A percentile compares a stretch with the other conserved stretches of the same genome.
Conservation (phyloP, 2,797 vertebrate species). For the Pseudopleuronectes americanus region DNA sequence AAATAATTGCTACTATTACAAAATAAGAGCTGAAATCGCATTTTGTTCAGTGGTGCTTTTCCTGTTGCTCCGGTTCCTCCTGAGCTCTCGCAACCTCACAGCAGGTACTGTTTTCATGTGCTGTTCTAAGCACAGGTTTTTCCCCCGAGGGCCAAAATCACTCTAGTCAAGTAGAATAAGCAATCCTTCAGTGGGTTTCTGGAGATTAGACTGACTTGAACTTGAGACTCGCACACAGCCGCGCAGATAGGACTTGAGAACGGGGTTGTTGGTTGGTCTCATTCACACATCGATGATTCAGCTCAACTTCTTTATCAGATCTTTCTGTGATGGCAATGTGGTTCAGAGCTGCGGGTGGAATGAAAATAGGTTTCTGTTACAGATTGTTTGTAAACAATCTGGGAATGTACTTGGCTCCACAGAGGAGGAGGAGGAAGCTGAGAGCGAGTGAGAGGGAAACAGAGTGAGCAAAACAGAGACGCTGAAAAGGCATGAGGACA, state of each 20-base stretch:
- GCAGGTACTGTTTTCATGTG: slow-evolving; percentile 46
- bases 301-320: slow-evolving; percentile 62
- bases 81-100: slow-evolving; percentile 32
- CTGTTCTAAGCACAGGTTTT: slow-evolving; percentile 50
- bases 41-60: slow-evolving; percentile 12
- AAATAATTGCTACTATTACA: slow-evolving; percentile 6
- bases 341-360: slow-evolving; percentile 43
- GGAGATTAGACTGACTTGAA: slow-evolving; percentile 62
- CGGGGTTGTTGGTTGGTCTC: slow-evolving; percentile 40
- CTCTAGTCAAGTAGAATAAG: slow-evolving; percentile 68
- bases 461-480: slow-evolving; percentile 17
- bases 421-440: neutral
- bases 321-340: slow-evolving; percentile 33
- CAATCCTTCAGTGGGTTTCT: slow-evolving; percentile 53
- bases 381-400: slow-evolving; percentile 58
- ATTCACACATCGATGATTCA: slow-evolving; percentile 61
- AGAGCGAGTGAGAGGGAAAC: slow-evolving; percentile 6
- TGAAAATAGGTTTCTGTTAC: slow-evolving; percentile 56
- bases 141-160: slow-evolving; percentile 52
- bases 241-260: slow-evolving; percentile 53
- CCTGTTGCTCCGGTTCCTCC: slow-evolving; percentile 26
- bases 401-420: slow-evolving; percentile 55
- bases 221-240: slow-evolving; percentile 45
- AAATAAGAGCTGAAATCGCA: slow-evolving; percentile 24
- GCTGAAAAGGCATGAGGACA: slow-evolving; percentile 20